Evolutionary conservation across 2,888 invertebrate species (phyloP).

Genomic region (Sialis lutaria): DNA sequence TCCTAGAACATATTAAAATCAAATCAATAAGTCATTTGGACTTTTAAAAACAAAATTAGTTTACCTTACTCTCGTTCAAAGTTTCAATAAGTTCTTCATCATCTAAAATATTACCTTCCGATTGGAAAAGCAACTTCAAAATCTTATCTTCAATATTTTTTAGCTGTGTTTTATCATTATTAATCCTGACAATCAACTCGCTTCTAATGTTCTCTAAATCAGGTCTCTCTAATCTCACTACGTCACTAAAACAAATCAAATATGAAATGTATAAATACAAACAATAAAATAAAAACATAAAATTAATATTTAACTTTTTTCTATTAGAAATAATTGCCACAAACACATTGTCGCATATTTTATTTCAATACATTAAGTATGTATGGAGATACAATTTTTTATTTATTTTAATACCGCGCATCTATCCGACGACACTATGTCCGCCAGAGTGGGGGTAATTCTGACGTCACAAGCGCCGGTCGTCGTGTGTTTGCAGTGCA

Average conservation of each 20-base stretch:
- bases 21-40: background rate
- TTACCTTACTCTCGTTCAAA: conserved; percentile 68
- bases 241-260: conserved; percentile 37
- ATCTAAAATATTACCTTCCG: conserved; percentile 81
- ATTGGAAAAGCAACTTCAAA: conserved; percentile 59
- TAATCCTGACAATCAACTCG: conserved; percentile 70
- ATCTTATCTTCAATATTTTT: conserved; percentile 83
- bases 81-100: conserved; percentile 87
- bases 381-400: too few relatives aligned
- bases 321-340: too few relatives aligned
- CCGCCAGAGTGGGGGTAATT: too few relatives aligned
- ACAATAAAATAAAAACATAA: too few relatives aligned
- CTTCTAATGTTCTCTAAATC: conserved; percentile 69
- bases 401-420: too few relatives aligned
- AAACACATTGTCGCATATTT: too few relatives aligned
- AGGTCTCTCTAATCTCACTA: conserved; percentile 79
- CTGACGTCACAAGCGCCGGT: too few relatives aligned
- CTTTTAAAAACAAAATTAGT: background rate
- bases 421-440: too few relatives aligned
- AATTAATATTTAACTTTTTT: too few relatives aligned
- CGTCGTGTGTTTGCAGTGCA: too few relatives aligned
- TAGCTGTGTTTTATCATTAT: conserved; percentile 67
- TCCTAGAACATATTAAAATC: conserved; percentile 32
- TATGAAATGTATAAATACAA: background rate
- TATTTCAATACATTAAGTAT: too few relatives aligned